Evolutionary conservation across 2,888 invertebrate genomes (phyloP).

Genomic region (Leptothorax acervorum): DNA sequence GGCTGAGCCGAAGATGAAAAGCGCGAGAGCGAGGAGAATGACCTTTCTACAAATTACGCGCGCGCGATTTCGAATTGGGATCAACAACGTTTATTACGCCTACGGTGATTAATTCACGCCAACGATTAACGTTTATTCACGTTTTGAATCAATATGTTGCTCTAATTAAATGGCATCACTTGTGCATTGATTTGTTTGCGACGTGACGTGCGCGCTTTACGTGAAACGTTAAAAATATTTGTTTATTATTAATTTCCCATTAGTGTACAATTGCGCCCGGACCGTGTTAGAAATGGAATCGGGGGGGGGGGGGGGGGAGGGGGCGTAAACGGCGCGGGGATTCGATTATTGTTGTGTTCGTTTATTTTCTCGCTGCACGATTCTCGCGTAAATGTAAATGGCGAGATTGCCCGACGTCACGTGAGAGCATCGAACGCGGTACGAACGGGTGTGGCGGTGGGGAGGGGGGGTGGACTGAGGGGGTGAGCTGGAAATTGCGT

Average conservation of each 20-base stretch:
- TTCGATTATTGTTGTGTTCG: constrained; percentile 38
- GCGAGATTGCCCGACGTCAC: constrained; percentile 42
- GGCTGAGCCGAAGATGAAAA: constrained; percentile 8
- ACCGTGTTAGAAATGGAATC: constrained; percentile 1
- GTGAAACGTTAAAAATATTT: neutral
- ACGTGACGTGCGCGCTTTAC: neutral
- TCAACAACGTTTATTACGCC: neutral
- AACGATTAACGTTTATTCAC: no score
- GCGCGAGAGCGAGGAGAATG: neutral
- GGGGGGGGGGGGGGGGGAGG: neutral
- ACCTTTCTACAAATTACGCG: neutral
- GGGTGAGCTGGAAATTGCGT: constrained; percentile 43
- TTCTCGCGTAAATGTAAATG: constrained; percentile 45
- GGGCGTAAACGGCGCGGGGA: neutral
- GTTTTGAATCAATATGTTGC: constrained; percentile 9
- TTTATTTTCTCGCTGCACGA: constrained; percentile 31
- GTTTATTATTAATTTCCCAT: constrained; percentile 14
- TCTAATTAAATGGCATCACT: constrained; percentile 1
- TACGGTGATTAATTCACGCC: neutral
- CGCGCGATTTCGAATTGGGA: neutral
- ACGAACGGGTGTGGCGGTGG: neutral
- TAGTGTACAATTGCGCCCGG: neutral
- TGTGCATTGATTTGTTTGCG: neutral
- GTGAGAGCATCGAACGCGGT: constrained; percentile 29
- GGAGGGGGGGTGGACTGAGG: neutral